Evolutionary conservation across 2,888 invertebrate genomes (phyloP), one percentile per base, ranked within the genome.

Genomic region (Lacanobia oleracea): DNA sequence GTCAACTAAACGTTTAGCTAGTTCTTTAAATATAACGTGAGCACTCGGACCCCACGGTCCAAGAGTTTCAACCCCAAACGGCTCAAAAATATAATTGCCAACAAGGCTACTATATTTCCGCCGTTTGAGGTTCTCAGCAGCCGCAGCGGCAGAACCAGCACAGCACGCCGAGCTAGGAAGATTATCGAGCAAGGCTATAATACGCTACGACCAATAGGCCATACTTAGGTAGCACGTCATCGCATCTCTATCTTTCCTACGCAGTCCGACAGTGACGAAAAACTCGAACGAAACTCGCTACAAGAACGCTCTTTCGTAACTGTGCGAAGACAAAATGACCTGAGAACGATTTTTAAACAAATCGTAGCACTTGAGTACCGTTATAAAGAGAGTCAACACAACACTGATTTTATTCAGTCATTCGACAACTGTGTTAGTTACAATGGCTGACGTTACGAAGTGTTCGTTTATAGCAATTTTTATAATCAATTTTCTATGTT

Each of bases 401-500:
- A 66, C 77, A 61, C 27, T n/a, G 18, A 65, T 72, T 57, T 62
- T 37, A 56, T 64, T 81, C 66, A 63, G 54, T 77, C 14, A 8
- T 40, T 33, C n/a, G 57, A 12, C 40, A 16, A 1, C 2, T 12
- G 12, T 12, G 16, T 10, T 7, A 72, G 16, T 10, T 7, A 72
- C 64, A 43, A 84, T 84, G 83, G 21, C 21, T 48, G 65, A 21
- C 72, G 77, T 67, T 27, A 40, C 40, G 10, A 54, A 53, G 33
- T 62, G 61, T 1, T 21, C 9, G 10, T 1, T 79, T 1, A 21
- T 45, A 14, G 1, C 21, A 62, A 18, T 82, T 45, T 18, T 76
- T 51, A n/a, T 83, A 23, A 57, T 77, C 7, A 66, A 50, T 71
- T 72, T 75, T 21, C 53, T 82, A 61, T 63, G 77, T 65, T 48